These are phyloP conservation scores for Hydropsyche tenuis DNA, from an alignment of 1,140 invertebrate species.

Conservation along the genomic window DNA sequence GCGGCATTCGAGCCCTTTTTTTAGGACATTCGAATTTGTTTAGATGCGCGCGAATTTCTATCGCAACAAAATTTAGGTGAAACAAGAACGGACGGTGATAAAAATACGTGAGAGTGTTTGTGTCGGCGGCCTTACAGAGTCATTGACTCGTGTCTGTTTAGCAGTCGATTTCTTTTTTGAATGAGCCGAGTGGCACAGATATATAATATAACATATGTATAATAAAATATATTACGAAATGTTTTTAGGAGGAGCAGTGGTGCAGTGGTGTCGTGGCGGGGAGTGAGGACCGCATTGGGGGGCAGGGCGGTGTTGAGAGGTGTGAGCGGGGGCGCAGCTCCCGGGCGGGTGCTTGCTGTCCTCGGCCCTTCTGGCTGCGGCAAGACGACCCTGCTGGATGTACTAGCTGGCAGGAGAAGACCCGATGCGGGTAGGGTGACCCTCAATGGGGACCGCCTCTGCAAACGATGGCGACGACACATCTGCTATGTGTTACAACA, in stretches of 20 bases:
- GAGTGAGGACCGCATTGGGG: slow-evolving; percentile 38
- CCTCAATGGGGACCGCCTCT: slow-evolving; percentile 76
- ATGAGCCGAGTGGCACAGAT: not conserved
- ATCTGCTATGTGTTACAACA: slow-evolving; percentile 87
- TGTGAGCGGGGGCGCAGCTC: slow-evolving; percentile 52
- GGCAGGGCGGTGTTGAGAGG: slow-evolving; percentile 38
- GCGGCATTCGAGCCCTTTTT: not conserved
- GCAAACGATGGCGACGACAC: slow-evolving; percentile 76
- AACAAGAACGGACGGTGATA: too few relatives aligned
- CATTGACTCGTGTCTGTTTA: not conserved
- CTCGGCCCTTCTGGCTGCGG: slow-evolving; percentile 85
- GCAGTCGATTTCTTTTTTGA: not conserved
- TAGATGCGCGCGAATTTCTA: too few relatives aligned
- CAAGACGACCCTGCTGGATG: slow-evolving; percentile 84
- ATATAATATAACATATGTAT: not conserved
- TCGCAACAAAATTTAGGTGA: too few relatives aligned
- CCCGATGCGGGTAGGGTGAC: slow-evolving; percentile 74
- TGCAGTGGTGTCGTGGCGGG: slow-evolving; percentile 43
- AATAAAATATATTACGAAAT: too few relatives aligned
- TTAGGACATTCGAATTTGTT: too few relatives aligned
- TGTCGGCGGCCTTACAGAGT: not conserved
- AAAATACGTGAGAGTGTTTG: too few relatives aligned
- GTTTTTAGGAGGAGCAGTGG: slow-evolving; percentile 27
- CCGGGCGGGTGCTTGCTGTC: slow-evolving; percentile 80
- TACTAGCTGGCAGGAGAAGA: slow-evolving; percentile 73